Base-by-base conservation (phyloP, 2,797 vertebrate species). In the Acrocephalus scirpaceus region DNA sequence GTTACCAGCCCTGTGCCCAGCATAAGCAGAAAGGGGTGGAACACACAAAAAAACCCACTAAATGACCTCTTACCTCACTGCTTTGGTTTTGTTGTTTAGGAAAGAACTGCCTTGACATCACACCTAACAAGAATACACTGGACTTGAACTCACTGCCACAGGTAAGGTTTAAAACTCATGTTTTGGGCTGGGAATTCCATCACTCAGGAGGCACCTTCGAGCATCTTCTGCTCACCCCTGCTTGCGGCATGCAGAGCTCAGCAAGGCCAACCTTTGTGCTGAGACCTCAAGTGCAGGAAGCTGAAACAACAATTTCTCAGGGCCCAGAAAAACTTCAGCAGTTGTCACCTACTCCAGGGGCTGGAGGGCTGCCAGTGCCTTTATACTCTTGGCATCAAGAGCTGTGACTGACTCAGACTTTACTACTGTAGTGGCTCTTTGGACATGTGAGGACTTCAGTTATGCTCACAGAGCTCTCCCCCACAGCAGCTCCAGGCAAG, bases 261-360 rank as follows among this genome's bases (percentile, higher is more conserved):
- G 40, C 58, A 27, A 69, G 47, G 13, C 34, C 67, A 48, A 21
- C 23, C 38, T 61, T 21, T 4, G 2, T 0, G 0, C 30, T 0
- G 4, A 89, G 45, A 57, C 15, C 57, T 84, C 89, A 34, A 30
- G 45, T 3, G 29, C 38, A 50, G 29, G 38, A 42, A 83, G 60
- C 44, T 65, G 67, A 70, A 88, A 58, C 21, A 44, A 50, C 13
- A 16, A 54, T 48, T 75, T 91, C 66, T 34, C 50, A 58, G 48
- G 50, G 76, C 69, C 32, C 64, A 54, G 61, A 45, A 61, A 92
- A 80, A 79, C 36, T 72, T 44, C 70, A 74, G 57, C 73, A 84
- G 62, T 23, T 20, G 3, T 80, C 70, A 58, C 56, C 92, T 50
- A 60, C 77, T 92, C 56, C 76, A 18, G 27, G 71, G 60, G 64